Conservation (phyloP, 2,113 vertebrate genomes). For the Bos javanicus region DNA sequence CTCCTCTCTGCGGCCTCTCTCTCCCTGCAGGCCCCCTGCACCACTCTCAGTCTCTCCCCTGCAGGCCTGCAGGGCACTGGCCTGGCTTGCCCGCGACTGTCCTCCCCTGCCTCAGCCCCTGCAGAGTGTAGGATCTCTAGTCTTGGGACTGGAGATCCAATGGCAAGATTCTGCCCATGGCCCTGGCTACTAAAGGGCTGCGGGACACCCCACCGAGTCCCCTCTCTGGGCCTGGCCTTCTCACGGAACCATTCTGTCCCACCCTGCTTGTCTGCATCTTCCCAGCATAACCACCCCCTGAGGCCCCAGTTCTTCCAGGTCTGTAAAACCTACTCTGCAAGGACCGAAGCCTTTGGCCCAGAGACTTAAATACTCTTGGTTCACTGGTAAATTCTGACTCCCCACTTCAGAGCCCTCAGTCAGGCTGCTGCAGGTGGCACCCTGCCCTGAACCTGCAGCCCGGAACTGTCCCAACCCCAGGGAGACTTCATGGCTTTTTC, state of each 20-base stretch:
- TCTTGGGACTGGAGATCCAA: background rate
- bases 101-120: background rate
- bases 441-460: background rate
- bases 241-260: background rate
- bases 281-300: background rate
- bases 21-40: background rate
- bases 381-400: background rate
- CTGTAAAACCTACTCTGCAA: background rate
- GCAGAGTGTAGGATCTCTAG: too few relatives aligned
- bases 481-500: background rate
- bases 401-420: background rate
- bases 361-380: background rate
- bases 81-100: background rate
- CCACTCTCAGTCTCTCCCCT: background rate
- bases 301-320: background rate
- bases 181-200: background rate
- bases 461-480: background rate
- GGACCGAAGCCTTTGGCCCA: background rate
- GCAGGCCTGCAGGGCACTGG: background rate
- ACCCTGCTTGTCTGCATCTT: background rate
- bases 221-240: background rate
- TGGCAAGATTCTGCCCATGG: background rate
- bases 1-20: background rate
- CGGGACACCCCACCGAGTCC: background rate
- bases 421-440: background rate